A percentile compares a stretch with the other conserved stretches of the same genome.
These are phyloP conservation scores for Metaphire vulgaris DNA, from an alignment of 1,140 invertebrate species.

Conservation along the genomic window DNA sequence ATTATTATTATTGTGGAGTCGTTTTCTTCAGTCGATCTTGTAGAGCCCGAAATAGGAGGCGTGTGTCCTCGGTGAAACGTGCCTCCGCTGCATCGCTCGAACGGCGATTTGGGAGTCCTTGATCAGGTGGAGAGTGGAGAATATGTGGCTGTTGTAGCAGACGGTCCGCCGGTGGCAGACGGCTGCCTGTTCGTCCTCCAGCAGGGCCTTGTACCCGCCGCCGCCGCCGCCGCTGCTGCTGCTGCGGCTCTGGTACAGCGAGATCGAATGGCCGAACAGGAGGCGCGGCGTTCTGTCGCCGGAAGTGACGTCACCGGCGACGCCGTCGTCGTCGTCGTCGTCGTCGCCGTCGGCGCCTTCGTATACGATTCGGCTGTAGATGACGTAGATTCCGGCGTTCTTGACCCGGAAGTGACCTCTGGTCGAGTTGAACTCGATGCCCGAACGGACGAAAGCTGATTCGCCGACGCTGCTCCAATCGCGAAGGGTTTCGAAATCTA, in stretches of 20 bases:
- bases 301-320: too few species aligned
- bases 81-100: neutral
- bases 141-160: neutral
- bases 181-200: neutral
- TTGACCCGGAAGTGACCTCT: neutral
- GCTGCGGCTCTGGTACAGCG: neutral
- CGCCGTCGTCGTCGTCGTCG: neutral
- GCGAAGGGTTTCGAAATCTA: neutral
- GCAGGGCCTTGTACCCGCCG: neutral
- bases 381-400: neutral
- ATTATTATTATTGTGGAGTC: too few species aligned
- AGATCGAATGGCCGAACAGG: neutral
- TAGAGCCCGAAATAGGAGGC: neutral
- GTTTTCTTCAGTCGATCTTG: conserved; percentile 2
- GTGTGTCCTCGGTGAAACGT: neutral
- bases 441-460: neutral
- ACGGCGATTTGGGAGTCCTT: neutral
- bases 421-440: neutral
- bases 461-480: neutral
- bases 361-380: neutral
- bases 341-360: neutral
- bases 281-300: neutral
- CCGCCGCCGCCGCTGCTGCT: too few species aligned
- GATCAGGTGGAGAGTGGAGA: neutral
- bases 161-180: neutral